These are phyloP conservation scores for Folsomia manolachei DNA, from an alignment of 2,888 invertebrate species.

Conservation along the genomic window DNA sequence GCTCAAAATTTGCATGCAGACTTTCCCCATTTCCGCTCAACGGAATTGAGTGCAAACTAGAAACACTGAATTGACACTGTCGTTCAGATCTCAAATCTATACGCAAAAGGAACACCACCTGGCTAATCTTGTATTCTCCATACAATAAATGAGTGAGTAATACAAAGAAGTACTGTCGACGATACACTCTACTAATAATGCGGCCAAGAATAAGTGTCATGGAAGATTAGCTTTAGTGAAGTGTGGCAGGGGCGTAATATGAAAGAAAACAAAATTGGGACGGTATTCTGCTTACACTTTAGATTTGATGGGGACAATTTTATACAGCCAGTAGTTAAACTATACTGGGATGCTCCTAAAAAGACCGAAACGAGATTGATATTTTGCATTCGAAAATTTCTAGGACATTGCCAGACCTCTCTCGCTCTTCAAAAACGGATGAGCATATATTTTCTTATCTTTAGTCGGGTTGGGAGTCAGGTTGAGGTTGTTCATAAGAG, in stretches of 20 bases:
- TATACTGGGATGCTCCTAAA: not conserved
- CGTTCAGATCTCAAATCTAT: no score
- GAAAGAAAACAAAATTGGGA: not conserved
- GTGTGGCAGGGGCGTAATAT: not conserved
- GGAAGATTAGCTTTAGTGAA: not conserved
- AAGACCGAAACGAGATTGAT: not conserved
- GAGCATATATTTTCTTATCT: not conserved
- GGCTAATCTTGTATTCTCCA: no score
- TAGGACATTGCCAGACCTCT: not conserved
- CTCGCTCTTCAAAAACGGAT: not conserved
- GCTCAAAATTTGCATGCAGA: no score
- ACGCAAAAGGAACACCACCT: no score
- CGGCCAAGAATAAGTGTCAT: constrained; percentile 9
- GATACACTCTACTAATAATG: constrained; percentile 11
- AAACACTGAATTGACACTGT: no score
- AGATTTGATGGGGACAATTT: not conserved
- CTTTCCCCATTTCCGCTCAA: no score
- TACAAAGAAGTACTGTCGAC: no score
- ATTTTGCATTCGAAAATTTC: constrained; percentile 2
- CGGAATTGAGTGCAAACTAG: no score
- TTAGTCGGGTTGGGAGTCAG: not conserved
- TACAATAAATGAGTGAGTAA: no score
- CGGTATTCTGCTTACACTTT: not conserved
- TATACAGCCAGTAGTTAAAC: not conserved
- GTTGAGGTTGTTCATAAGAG: not conserved